Base-by-base conservation (phyloP, 2,113 vertebrate genomes). In the Capricornis sumatraensis region DNA sequence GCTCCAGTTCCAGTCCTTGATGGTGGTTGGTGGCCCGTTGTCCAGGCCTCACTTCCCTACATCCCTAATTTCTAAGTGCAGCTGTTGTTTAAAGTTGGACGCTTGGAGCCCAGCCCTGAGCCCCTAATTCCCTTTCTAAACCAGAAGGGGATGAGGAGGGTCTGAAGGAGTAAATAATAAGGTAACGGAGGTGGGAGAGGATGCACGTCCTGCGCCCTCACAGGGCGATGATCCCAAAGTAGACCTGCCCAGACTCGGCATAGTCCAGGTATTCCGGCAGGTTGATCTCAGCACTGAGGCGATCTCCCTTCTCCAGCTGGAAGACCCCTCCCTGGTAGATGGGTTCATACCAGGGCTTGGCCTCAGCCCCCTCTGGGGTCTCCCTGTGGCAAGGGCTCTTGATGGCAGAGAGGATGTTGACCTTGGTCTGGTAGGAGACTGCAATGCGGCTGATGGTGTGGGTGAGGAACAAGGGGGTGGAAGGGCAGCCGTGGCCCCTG, bases 241-340 rank as follows among this genome's bases (percentile, higher is more conserved):
- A 99, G 43, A 98, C 96, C 95, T 98, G 98, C 33, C 95, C 98
- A 0, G 96, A 33, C 12, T 95, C 93, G 0, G 96, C 85, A 0
- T 96, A 62, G 91, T 98, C 97, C 0, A 98, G 93, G 36, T 97
- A 97, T 0, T 90, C 0, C 0, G 91, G 84, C 15, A 81, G 30
- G 3, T 97, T 96, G 71, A 98, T 97, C 58, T 97, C 89, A 0
- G 98, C 96, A 2, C 89, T 97, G 62, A 99, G 86, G 4, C 82
- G 90, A 17, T 98, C 98, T 0, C 97, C 98, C 52, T 97, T 97
- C 16, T 97, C 82, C 83, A 99, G 87, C 85, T 96, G 96, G 88
- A 99, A 99, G 89, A 98, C 97, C 0, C 97, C 98, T 12, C 98
- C 98, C 85, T 98, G 98, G 91, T 99, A 99, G 90, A 98, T 95